Base-by-base conservation (phyloP, 2,888 invertebrate species). In the Nezara viridula region DNA sequence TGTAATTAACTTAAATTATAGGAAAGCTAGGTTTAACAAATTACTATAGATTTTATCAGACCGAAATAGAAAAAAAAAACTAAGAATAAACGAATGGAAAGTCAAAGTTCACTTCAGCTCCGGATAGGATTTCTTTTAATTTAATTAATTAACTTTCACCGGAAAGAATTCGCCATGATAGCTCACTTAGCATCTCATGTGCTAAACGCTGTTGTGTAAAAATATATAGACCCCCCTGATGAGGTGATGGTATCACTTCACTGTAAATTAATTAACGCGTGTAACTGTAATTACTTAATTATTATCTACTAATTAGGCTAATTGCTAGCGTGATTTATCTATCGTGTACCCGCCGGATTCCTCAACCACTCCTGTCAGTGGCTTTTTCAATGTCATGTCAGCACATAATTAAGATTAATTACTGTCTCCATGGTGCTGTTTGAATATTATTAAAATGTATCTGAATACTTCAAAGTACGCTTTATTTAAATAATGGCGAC, bases 91-190 rank as follows among this genome's bases (percentile, higher is more conserved):
- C 16, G 27, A 60, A 27, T 60, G 27, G 60, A 60, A 60, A 60
- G 60, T 60, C 60, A 60, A 60, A 60, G 60, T 60, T 60, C 60
- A 60, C 60, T 27, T 60, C 14, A 27, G 60, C 27, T 27, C 14
- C n/a, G n/a, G 55, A n/a, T 60, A 12, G 27, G 60, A 16, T 60
- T 60, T 60, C 60, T 60, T 60, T 27, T 60, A 60, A 60, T 60
- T 60, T 27, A 60, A 60, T 60, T 60, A 60, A 60, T 60, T 27
- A 60, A 60, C 60, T 60, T 60, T 60, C 60, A 27, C 60, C 60
- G 12, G 21, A 27, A 60, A 60, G 60, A 60, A 60, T 60, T 16
- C 60, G 60, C 60, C 60, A 6, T 27, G 60, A 60, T 27, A 16
- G 60, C 27, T 27, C 14, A 60, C 4, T 60, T 60, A 60, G 60